Conservation (phyloP, 2,888 invertebrate genomes). For the Didymodactylos carnosus region DNA sequence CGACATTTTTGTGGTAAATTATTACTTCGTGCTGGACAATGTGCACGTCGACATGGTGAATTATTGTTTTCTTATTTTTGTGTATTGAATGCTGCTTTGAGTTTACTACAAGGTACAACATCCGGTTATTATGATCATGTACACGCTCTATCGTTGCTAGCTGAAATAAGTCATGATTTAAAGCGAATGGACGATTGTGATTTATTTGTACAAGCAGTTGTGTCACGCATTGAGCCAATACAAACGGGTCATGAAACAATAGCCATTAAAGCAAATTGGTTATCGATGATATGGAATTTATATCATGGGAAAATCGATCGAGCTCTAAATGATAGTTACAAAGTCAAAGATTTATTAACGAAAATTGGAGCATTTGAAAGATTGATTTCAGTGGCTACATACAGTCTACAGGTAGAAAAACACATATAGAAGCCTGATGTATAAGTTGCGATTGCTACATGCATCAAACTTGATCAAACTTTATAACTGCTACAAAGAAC, state of each 20-base stretch:
- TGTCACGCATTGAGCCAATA: neutral
- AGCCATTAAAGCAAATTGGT: neutral
- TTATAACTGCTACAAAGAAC: too few species aligned
- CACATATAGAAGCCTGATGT: too few species aligned
- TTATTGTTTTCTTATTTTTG: neutral
- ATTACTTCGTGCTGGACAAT: neutral
- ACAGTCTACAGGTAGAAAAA: neutral
- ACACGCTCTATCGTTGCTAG: neutral
- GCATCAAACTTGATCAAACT: too few species aligned
- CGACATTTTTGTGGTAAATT: neutral
- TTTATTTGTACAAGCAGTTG: neutral
- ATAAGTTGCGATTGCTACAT: too few species aligned
- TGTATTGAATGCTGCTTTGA: neutral
- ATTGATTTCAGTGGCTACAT: neutral
- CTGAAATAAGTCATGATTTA: neutral
- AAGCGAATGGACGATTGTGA: neutral
- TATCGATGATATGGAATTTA: neutral
- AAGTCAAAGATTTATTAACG: neutral
- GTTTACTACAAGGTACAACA: neutral
- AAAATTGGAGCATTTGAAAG: neutral
- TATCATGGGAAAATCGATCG: neutral
- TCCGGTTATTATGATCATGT: neutral
- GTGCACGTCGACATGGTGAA: neutral
- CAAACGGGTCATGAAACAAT: neutral
- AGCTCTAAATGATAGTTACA: neutral